Evolutionary conservation across 2,797 vertebrate genomes (phyloP).

Genomic region (Rallus crepitans): DNA sequence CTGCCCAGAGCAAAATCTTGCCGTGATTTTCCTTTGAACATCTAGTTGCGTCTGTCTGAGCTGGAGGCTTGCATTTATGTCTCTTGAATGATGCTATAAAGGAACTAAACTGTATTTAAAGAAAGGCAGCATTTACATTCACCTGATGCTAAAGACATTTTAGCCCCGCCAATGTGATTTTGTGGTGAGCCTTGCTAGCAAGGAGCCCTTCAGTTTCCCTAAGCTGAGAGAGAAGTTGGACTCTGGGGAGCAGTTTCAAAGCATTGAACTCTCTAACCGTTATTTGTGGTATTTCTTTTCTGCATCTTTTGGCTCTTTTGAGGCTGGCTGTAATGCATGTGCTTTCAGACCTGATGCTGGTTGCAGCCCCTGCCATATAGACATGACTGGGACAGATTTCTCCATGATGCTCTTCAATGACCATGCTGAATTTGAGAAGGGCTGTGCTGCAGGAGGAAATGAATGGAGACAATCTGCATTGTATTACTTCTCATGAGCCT

Average conservation of each 20-base stretch:
- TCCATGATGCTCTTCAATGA: not conserved
- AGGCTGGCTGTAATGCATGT: not conserved
- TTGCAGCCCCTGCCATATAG: not conserved
- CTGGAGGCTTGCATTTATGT: constrained; percentile 27
- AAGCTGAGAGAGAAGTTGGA: not conserved
- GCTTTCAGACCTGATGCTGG: not conserved
- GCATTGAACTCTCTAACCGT: not conserved
- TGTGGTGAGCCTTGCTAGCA: not conserved
- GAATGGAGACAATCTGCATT: not conserved
- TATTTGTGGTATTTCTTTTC: not conserved
- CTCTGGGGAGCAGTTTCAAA: not conserved
- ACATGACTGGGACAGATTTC: not conserved
- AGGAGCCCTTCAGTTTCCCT: not conserved
- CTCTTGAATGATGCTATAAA: constrained; percentile 37
- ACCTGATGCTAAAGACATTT: not conserved
- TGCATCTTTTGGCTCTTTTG: not conserved
- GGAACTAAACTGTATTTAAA: constrained; percentile 54
- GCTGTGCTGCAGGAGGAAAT: not conserved
- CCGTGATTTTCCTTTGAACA: not conserved
- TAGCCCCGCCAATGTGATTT: not conserved
- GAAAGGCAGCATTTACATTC: constrained; percentile 13
- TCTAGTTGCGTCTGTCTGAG: not conserved
- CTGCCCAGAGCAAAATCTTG: not conserved
- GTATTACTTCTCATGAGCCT: not conserved
- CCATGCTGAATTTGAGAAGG: not conserved